Conservation (phyloP, 2,888 invertebrate species). For the Ormyrus rosae region DNA sequence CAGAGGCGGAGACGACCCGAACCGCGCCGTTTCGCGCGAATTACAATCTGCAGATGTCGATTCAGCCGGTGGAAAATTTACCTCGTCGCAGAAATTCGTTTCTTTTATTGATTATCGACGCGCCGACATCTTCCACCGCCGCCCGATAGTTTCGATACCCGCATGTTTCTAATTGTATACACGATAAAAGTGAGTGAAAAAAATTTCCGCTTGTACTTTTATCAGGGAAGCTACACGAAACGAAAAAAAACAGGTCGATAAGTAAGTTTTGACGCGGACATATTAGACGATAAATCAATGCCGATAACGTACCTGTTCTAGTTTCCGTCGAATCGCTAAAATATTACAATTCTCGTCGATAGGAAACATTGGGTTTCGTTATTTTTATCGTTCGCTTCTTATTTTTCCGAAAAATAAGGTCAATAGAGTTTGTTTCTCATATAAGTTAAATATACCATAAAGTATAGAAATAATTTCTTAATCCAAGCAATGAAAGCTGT, state of each 20-base stretch:
- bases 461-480: too few relatives aligned
- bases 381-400: too few relatives aligned
- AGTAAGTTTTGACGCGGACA: not conserved
- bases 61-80: slow-evolving; percentile 17
- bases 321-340: too few relatives aligned
- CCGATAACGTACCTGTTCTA: not conserved
- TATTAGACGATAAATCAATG: not conserved
- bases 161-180: slow-evolving; percentile 9
- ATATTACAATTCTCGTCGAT: too few relatives aligned
- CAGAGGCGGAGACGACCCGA: not conserved
- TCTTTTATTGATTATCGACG: not conserved
- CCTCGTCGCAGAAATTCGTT: too few relatives aligned
- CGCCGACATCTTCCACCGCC: not conserved
- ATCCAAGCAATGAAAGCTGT: too few relatives aligned
- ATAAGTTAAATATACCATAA: too few relatives aligned
- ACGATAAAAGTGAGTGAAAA: not conserved
- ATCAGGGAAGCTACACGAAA: not conserved
- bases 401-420: too few relatives aligned
- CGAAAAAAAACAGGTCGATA: not conserved
- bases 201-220: slow-evolving; percentile 14
- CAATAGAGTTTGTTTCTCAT: too few relatives aligned
- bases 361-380: too few relatives aligned
- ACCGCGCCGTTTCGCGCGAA: not conserved
- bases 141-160: not conserved
- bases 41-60: slow-evolving; percentile 16